Percentiles rank a stretch among this genome's conserved stretches.
Conservation (phyloP, 2,113 vertebrate species). For the Phalacrocorax carbo region DNA sequence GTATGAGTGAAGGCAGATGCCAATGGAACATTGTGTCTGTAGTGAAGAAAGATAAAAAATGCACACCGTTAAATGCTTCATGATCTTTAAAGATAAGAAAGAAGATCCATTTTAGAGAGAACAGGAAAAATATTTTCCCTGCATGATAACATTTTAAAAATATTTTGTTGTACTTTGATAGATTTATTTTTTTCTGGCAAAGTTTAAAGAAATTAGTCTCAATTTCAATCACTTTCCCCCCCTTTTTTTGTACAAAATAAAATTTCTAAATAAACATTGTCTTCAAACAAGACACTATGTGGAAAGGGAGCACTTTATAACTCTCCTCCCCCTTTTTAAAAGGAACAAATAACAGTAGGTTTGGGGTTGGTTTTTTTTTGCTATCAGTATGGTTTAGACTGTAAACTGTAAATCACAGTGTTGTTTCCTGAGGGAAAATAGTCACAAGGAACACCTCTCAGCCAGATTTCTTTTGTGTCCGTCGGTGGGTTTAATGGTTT, state of each 20-base stretch:
- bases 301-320: neutral
- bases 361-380: too few species aligned
- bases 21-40: neutral
- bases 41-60: neutral
- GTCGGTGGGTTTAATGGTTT: neutral
- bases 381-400: neutral
- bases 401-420: neutral
- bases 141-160: neutral
- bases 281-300: neutral
- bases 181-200: neutral
- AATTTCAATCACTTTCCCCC: neutral
- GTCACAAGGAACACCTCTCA: neutral
- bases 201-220: neutral
- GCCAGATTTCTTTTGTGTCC: neutral
- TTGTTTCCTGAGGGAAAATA: neutral
- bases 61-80: neutral
- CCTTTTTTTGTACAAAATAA: neutral
- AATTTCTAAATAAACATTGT: neutral
- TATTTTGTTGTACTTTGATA: neutral
- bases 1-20: neutral
- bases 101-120: neutral
- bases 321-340: neutral
- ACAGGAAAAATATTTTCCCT: neutral
- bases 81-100: neutral
- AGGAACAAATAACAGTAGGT: neutral